Conservation (phyloP, 2,888 invertebrate species). For the Eupeodes luniger region DNA sequence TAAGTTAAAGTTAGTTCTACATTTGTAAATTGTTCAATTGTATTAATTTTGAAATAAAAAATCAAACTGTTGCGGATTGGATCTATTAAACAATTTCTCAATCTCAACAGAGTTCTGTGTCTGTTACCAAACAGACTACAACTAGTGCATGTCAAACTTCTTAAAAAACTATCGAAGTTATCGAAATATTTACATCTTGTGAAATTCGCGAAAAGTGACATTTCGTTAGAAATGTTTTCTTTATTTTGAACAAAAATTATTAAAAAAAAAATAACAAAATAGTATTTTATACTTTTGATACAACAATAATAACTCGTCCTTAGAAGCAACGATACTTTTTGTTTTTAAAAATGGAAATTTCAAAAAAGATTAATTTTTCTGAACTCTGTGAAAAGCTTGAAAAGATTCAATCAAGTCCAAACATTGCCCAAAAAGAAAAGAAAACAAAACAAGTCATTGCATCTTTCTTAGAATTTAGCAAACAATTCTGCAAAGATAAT, state of each 20-base stretch:
- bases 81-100: no score
- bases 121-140: background rate
- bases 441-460: conserved; percentile 80
- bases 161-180: conserved; percentile 2
- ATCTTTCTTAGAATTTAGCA: conserved; percentile 80
- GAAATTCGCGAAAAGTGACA: conserved; percentile 19
- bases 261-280: no score
- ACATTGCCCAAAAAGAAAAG: conserved; percentile 78
- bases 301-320: no score
- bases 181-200: conserved; percentile 10
- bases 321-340: background rate
- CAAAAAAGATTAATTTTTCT: conserved; percentile 80
- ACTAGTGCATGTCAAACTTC: conserved; percentile 9
- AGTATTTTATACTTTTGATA: no score
- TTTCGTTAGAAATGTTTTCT: background rate
- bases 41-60: no score
- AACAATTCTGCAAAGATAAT: conserved; percentile 78
- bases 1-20: no score
- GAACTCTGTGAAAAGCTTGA: conserved; percentile 81
- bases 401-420: conserved; percentile 78
- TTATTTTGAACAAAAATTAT: background rate
- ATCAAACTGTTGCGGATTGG: no score
- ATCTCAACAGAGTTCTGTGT: no score
- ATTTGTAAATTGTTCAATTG: no score
- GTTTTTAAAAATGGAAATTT: conserved; percentile 79